These are phyloP conservation scores for Ophiodon elongatus DNA, from an alignment of 2,113 vertebrate species.

Conservation along the genomic window DNA sequence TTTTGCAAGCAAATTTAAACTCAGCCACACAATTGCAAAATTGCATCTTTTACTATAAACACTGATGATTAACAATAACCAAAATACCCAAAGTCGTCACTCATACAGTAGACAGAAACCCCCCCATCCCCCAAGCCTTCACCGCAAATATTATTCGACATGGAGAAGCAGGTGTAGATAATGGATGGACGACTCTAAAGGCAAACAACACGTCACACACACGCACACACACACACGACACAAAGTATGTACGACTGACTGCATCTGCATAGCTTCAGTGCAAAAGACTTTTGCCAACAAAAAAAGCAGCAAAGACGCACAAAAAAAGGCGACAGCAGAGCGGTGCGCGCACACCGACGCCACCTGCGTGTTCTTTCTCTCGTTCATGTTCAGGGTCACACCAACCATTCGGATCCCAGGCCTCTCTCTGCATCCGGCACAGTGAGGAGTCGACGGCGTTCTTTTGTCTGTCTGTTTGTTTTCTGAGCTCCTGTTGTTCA, in stretches of 20 bases:
- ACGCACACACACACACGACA: background rate
- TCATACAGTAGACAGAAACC: conserved; percentile 17
- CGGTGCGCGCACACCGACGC: background rate
- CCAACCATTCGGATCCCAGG: conserved; percentile 18
- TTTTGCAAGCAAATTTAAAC: conserved; percentile 2
- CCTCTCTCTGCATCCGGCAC: conserved; percentile 8
- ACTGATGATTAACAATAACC: conserved; percentile 6
- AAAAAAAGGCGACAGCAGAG: background rate
- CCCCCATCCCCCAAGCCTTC: conserved; percentile 10
- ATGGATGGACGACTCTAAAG: background rate
- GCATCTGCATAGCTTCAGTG: conserved; percentile 68
- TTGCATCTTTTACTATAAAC: background rate
- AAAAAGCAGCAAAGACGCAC: conserved; percentile 10
- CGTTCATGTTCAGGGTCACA: conserved; percentile 34
- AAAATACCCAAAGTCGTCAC: conserved; percentile 38
- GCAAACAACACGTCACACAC: background rate
- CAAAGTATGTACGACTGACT: conserved; percentile 48
- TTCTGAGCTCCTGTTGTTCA: conserved; percentile 64
- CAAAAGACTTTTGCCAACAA: conserved; percentile 56
- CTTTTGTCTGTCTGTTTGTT: background rate
- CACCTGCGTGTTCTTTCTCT: conserved; percentile 16
- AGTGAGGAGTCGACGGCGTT: conserved; percentile 28
- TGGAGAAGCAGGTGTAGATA: background rate
- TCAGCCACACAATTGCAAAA: conserved; percentile 28
- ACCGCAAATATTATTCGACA: background rate